These are phyloP conservation scores for Macrobrachium nipponense DNA, from an alignment of 1,140 invertebrate genomes.

Conservation along the genomic window DNA sequence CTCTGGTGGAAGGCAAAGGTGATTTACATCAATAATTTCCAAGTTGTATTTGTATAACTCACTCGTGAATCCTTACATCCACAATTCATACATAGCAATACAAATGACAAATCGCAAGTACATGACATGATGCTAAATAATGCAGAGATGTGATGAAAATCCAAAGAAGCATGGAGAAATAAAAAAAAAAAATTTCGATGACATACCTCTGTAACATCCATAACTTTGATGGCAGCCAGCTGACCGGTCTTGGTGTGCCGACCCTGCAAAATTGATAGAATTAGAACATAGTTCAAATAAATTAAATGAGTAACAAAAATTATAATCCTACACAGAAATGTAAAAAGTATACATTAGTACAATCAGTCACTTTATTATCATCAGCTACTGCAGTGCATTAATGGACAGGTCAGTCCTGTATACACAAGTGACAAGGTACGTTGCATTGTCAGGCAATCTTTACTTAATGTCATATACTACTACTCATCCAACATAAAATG, in stretches of 20 bases:
- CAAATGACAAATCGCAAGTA: no score
- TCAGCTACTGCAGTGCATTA: no score
- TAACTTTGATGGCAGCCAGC: conserved; percentile 96
- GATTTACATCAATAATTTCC: no score
- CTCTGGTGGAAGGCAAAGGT: no score
- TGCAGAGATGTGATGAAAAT: not conserved
- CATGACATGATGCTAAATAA: no score
- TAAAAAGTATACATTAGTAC: no score
- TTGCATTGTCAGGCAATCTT: not conserved
- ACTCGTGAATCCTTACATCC: no score
- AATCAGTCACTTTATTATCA: no score
- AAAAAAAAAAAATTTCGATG: not conserved
- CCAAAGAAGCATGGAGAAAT: not conserved
- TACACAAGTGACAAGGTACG: not conserved
- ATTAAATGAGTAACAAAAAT: not conserved
- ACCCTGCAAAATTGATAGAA: conserved; percentile 76
- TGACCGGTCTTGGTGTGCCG: conserved; percentile 99
- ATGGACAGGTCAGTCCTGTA: not conserved
- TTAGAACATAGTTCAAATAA: not conserved
- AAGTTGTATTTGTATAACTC: no score
- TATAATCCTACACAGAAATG: not conserved
- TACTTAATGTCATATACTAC: no score
- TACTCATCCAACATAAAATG: no score
- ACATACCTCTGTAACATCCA: conserved; percentile 96
- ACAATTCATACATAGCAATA: no score